phyloP scores from a whole-genome alignment of 1,140 invertebrate genomes.

The Conus ventricosus region DNA sequence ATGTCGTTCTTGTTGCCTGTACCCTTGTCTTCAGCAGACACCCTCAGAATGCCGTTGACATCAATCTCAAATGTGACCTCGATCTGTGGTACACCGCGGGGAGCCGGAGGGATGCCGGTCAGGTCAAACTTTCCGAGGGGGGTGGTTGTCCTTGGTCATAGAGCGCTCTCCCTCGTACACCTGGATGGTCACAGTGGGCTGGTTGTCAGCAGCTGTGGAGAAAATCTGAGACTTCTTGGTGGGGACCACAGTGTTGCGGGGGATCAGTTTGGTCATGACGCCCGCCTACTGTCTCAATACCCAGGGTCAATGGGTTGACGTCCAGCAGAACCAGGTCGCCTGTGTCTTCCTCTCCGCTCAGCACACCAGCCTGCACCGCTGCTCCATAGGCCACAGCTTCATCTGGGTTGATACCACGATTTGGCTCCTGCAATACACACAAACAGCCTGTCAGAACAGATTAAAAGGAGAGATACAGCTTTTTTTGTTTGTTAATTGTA shows the following conservation, averaged over 20 bases:
- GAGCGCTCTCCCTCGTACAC: slow-evolving; percentile 98
- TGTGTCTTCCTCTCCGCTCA: slow-evolving; percentile 85
- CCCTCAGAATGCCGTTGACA: slow-evolving; percentile 96
- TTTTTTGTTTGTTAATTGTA: neutral
- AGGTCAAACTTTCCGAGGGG: slow-evolving; percentile 97
- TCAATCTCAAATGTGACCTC: slow-evolving; percentile 99
- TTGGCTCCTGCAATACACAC: slow-evolving; percentile 84
- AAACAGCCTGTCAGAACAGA: neutral
- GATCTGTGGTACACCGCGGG: slow-evolving; percentile 98
- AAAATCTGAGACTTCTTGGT: slow-evolving; percentile 99
- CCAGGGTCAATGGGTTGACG: slow-evolving; percentile 98
- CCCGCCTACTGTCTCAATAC: slow-evolving; percentile 99
- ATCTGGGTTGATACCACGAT: slow-evolving; percentile 98
- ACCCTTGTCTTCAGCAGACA: slow-evolving; percentile 97
- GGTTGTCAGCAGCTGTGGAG: slow-evolving; percentile 98
- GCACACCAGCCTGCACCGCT: slow-evolving; percentile 96
- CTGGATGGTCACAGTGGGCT: slow-evolving; percentile 99
- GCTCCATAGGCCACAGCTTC: slow-evolving; percentile 90
- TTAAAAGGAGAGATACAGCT: neutral
- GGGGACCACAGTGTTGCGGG: slow-evolving; percentile 98
- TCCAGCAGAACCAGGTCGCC: slow-evolving; percentile 97
- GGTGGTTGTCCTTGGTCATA: slow-evolving; percentile 99
- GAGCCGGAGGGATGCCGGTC: slow-evolving; percentile 97
- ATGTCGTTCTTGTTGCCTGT: slow-evolving; percentile 99
- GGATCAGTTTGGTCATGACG: slow-evolving; percentile 99